Evolutionary conservation across 2,888 invertebrate species (phyloP).

Genomic region (Caradrina clavipalpis): DNA sequence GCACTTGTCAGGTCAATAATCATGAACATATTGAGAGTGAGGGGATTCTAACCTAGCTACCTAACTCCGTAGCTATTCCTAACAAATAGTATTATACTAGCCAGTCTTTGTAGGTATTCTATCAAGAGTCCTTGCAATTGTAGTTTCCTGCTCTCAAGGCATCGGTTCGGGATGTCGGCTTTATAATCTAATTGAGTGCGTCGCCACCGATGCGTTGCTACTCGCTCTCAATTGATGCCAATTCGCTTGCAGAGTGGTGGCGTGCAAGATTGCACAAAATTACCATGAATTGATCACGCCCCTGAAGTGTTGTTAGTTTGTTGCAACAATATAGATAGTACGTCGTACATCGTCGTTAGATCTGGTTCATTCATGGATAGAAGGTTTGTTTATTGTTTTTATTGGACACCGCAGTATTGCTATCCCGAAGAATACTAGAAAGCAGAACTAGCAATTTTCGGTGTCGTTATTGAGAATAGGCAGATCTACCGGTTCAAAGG

Average conservation of each 20-base stretch:
- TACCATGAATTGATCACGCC: conserved; percentile 16
- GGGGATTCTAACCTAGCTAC: conserved; percentile 10
- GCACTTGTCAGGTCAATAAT: conserved; percentile 9
- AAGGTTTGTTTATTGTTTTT: no score
- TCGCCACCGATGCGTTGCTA: conserved; percentile 31
- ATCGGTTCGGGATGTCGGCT: conserved; percentile 38
- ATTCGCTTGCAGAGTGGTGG: conserved; percentile 46
- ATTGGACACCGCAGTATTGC: no score
- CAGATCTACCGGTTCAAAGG: no score
- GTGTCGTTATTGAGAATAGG: no score
- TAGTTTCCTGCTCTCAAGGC: conserved; percentile 20
- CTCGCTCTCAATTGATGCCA: conserved; percentile 49
- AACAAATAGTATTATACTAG: background rate
- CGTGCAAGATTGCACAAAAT: conserved; percentile 52
- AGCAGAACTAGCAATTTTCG: no score
- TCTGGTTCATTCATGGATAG: no score
- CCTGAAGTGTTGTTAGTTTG: background rate
- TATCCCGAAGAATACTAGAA: no score
- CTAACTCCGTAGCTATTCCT: background rate
- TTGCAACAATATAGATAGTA: no score
- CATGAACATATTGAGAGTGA: conserved; percentile 4
- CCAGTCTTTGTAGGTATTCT: background rate
- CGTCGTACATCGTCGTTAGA: no score
- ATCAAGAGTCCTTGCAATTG: conserved; percentile 3
- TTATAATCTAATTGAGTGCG: conserved; percentile 53